Evolutionary conservation across 2,113 vertebrate genomes (phyloP), one percentile per base, ranked within the genome.

Genomic region (Cebus imitator): DNA sequence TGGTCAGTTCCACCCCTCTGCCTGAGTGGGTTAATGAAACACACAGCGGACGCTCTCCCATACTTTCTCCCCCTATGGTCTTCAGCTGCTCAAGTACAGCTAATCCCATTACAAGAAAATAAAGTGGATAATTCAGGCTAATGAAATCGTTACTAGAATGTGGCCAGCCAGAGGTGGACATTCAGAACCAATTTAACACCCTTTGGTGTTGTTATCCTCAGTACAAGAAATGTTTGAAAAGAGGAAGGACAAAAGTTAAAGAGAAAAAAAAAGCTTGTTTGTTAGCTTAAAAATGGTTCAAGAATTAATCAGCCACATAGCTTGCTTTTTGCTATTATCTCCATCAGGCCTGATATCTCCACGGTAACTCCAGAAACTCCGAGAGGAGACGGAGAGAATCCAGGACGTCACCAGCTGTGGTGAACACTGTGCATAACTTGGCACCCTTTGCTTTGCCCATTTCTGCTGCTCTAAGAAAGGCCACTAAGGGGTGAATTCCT

Each of bases 71-170:
- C 92, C 91, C 98, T 96, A 97, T 87, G 97, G 97, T 98, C 98
- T 98, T 97, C 95, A 52, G 98, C 97, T 95, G 98, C 98, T 98
- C 98, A 92, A 97, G 98, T 96, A 96, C 40, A 0, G 98, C 97
- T 98, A 98, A 98, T 99, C 98, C 98, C 98, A 98, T 99, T 98
- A 98, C 98, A 97, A 98, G 98, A 98, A 99, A 99, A 98, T 98
- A 98, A 99, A 98, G 97, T 98, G 98, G 98, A 98, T 98, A 98
- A 98, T 99, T 99, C 98, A 98, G 97, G 98, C 98, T 99, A 98
- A 98, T 98, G 98, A 98, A 98, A 98, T 98, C 97, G 98, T 98
- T 98, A 98, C 96, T 97, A 99, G 98, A 98, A 98, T 97, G 97
- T 95, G 97, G 98, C 97, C 98, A 98, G 98, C 98, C 98, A 98